Conservation (phyloP, 1,140 invertebrate genomes). For the Pseudomyrmex gracilis region DNA sequence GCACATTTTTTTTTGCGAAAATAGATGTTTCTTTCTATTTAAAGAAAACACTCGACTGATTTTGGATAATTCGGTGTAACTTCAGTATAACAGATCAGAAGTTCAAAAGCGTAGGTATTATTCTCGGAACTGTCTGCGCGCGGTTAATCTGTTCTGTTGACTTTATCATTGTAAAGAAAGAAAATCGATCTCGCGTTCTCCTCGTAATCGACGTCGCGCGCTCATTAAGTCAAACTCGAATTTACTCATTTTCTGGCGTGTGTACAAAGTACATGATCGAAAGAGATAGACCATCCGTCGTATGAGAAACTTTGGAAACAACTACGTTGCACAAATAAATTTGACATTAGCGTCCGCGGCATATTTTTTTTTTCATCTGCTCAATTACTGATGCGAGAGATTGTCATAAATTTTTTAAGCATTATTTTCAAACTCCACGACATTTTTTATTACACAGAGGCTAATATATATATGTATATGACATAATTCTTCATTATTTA, state of each 20-base stretch:
- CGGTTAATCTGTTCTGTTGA: conserved; percentile 2
- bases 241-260: neutral
- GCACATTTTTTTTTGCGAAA: neutral
- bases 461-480: too few relatives aligned
- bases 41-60: neutral
- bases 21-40: conserved; percentile 5
- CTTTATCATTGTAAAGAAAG: neutral
- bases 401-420: too few relatives aligned
- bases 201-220: conserved; percentile 3
- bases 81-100: neutral
- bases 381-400: too few relatives aligned
- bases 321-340: neutral
- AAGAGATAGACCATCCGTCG: too few relatives aligned
- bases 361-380: too few relatives aligned
- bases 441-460: too few relatives aligned
- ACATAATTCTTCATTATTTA: too few relatives aligned
- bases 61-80: neutral
- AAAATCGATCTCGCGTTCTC: neutral
- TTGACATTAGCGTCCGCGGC: too few relatives aligned
- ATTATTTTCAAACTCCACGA: too few relatives aligned
- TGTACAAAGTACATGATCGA: too few relatives aligned
- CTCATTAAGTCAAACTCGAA: neutral
- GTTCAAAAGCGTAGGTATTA: conserved; percentile 8
- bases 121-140: neutral
- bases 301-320: neutral